These are phyloP conservation scores for Drosophila bipectinata DNA, from an alignment of 1,140 invertebrate genomes.

Conservation along the genomic window DNA sequence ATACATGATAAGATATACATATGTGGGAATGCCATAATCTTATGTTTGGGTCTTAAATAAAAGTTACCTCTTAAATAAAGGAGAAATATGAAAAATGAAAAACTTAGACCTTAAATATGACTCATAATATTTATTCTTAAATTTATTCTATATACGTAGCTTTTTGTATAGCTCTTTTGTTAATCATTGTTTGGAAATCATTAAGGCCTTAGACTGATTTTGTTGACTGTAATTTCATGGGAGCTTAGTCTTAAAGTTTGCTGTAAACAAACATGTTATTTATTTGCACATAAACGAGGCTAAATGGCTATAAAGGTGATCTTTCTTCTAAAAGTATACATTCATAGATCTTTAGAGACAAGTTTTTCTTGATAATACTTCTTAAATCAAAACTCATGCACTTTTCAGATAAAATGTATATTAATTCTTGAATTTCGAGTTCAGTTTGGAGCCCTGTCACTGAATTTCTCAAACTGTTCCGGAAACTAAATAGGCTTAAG, in stretches of 20 bases:
- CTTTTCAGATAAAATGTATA: no score
- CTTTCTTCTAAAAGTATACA: neutral
- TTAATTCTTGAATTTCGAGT: no score
- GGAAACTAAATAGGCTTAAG: neutral
- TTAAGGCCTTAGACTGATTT: constrained; percentile 11
- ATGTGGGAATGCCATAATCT: constrained; percentile 20
- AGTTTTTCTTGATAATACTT: no score
- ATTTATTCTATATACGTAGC: neutral
- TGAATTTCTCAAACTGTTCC: no score
- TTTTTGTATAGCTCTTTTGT: constrained; percentile 7
- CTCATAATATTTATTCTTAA: neutral
- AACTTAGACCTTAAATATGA: neutral
- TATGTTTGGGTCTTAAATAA: constrained; percentile 40
- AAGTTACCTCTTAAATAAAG: neutral
- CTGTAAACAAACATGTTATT: constrained; percentile 15
- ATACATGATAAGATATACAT: constrained; percentile 70
- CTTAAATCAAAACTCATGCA: no score
- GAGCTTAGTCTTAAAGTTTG: constrained; percentile 33
- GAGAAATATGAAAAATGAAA: neutral
- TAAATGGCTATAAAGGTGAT: constrained; percentile 10
- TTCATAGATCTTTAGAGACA: neutral
- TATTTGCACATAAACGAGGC: constrained; percentile 26
- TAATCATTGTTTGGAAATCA: constrained; percentile 38
- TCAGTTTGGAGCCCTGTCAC: no score
- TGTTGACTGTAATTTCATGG: constrained; percentile 33